Evolutionary conservation across 2,113 vertebrate genomes (phyloP).

Genomic region (Acanthochromis polyacanthus): DNA sequence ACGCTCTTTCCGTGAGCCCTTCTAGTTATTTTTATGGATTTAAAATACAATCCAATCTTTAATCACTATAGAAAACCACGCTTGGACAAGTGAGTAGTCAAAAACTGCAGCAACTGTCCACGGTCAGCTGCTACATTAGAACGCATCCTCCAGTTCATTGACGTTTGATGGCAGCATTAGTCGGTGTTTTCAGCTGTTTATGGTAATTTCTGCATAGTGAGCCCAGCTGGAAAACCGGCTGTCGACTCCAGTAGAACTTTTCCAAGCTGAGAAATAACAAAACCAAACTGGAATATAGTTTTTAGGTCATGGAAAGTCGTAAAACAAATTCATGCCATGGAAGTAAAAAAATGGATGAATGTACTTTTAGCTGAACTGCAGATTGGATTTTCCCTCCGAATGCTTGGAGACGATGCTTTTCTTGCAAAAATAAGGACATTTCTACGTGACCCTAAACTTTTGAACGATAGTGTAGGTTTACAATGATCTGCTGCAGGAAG

Average conservation of each 20-base stretch:
- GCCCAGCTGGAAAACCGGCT: slow-evolving; percentile 31
- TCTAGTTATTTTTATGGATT: too few relatives aligned
- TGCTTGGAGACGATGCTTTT: neutral
- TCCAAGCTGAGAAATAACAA: slow-evolving; percentile 34
- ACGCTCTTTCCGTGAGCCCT: too few relatives aligned
- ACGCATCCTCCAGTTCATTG: neutral
- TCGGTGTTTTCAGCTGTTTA: neutral
- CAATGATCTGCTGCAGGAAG: slow-evolving; percentile 29
- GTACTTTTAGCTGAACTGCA: neutral
- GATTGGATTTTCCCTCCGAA: slow-evolving; percentile 8
- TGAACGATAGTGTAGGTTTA: neutral
- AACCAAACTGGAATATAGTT: slow-evolving; percentile 32
- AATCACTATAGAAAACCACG: too few relatives aligned
- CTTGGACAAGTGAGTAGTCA: neutral
- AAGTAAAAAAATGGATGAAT: slow-evolving; percentile 40
- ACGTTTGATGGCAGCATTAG: slow-evolving; percentile 2
- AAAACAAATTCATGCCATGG: slow-evolving; percentile 4
- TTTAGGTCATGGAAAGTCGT: slow-evolving; percentile 50
- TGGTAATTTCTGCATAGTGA: neutral
- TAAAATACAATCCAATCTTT: too few relatives aligned
- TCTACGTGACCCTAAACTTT: too few relatives aligned
- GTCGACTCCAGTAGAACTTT: slow-evolving; percentile 4
- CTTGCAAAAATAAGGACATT: too few relatives aligned
- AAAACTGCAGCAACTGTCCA: neutral
- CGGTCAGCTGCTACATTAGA: neutral